These are phyloP conservation scores for Cryptus viduatorius DNA, from an alignment of 2,888 invertebrate genomes.

Conservation along the genomic window DNA sequence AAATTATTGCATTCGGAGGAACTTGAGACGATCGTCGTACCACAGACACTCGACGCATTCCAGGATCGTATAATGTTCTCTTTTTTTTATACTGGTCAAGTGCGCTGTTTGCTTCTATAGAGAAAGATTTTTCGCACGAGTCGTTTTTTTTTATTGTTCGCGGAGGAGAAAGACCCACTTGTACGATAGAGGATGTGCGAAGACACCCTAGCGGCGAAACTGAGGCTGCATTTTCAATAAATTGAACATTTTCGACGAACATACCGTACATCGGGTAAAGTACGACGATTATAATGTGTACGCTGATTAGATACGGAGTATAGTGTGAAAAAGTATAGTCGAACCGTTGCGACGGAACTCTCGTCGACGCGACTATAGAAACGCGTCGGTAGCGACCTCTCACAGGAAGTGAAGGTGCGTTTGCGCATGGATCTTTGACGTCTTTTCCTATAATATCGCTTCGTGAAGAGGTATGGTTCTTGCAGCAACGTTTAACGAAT, in stretches of 20 bases:
- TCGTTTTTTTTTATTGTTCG: neutral
- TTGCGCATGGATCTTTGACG: constrained; percentile 68
- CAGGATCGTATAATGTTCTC: neutral
- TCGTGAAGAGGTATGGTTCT: constrained; percentile 76
- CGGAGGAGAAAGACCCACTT: constrained; percentile 26
- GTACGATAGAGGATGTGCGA: constrained; percentile 28
- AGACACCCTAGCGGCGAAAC: constrained; percentile 13
- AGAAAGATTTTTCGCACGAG: constrained; percentile 10
- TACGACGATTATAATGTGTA: neutral
- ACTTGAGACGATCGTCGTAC: constrained; percentile 17
- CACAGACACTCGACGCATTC: constrained; percentile 36
- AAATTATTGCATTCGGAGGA: constrained; percentile 4
- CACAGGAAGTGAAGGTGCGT: constrained; percentile 70
- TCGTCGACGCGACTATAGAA: neutral
- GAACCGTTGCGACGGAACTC: neutral
- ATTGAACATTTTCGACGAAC: neutral
- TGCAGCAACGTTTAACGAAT: constrained; percentile 72
- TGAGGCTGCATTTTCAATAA: constrained; percentile 2
- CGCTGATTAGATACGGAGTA: neutral
- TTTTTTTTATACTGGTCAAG: constrained; percentile 6
- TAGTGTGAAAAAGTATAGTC: neutral
- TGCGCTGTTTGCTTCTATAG: neutral
- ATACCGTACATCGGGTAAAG: neutral
- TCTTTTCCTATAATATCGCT: constrained; percentile 79
- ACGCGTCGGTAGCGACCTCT: constrained; percentile 62